Conservation (phyloP, 1,140 invertebrate genomes). For the Apis laboriosa region DNA sequence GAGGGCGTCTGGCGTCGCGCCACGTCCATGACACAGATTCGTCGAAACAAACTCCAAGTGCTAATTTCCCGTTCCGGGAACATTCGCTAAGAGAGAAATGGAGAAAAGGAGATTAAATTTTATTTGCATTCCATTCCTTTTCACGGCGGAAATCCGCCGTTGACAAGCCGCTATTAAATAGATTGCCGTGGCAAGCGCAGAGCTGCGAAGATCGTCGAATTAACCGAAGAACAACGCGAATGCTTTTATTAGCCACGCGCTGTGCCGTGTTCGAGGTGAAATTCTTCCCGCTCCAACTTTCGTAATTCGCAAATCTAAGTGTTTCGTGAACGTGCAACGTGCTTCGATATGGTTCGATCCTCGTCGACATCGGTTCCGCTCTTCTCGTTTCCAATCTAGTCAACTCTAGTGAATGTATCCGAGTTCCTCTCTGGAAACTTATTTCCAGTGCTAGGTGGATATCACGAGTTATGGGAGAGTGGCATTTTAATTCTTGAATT, state of each 20-base stretch:
- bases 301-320: slow-evolving; percentile 14
- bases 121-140: slow-evolving; percentile 11
- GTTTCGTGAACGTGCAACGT: too few relatives aligned
- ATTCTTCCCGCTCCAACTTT: not conserved
- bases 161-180: slow-evolving; percentile 29
- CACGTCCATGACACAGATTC: slow-evolving; percentile 45
- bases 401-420: too few relatives aligned
- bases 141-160: slow-evolving; percentile 32
- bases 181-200: not conserved
- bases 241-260: not conserved
- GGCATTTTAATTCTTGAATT: too few relatives aligned
- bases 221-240: slow-evolving; percentile 9
- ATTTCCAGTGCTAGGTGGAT: too few relatives aligned
- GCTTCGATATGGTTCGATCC: too few relatives aligned
- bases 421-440: too few relatives aligned
- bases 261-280: not conserved
- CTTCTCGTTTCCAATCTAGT: not conserved
- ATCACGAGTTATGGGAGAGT: too few relatives aligned
- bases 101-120: slow-evolving; percentile 13
- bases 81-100: not conserved
- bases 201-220: slow-evolving; percentile 6
- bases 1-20: slow-evolving; percentile 38
- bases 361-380: not conserved
- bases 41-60: slow-evolving; percentile 31
- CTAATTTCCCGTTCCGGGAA: not conserved